phyloP scores from a whole-genome alignment of 2,797 vertebrate genomes.

The Falco novaeseelandiae region DNA sequence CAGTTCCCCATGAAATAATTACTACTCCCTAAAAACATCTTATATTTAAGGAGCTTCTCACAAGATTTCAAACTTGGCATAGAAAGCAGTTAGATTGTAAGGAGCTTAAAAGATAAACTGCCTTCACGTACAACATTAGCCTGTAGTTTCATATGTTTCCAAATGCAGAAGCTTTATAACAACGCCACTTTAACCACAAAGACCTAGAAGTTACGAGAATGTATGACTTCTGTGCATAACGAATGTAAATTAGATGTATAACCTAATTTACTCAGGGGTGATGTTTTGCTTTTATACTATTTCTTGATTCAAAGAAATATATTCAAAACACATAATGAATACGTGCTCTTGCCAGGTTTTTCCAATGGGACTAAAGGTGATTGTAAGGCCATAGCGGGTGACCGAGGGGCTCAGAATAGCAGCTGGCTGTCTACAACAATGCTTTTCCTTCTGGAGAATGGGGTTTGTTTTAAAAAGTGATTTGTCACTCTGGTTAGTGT shows the following conservation, averaged over 20 bases:
- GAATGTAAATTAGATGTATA: neutral
- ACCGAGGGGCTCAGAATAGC: neutral
- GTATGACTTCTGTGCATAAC: neutral
- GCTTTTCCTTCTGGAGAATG: neutral
- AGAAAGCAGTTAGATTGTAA: neutral
- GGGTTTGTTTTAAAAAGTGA: neutral
- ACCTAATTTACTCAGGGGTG: neutral
- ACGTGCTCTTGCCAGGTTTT: neutral
- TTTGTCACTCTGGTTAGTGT: neutral
- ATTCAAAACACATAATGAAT: neutral
- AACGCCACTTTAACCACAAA: neutral
- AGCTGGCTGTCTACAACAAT: neutral
- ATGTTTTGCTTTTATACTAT: neutral
- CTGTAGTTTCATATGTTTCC: neutral
- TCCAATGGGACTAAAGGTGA: neutral
- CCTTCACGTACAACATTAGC: neutral
- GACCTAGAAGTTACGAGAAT: neutral
- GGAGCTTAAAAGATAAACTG: slow-evolving; percentile 20
- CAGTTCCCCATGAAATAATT: neutral
- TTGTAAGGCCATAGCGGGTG: neutral
- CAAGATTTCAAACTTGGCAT: neutral
- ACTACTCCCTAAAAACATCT: neutral
- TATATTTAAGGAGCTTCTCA: neutral
- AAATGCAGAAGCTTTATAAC: neutral
- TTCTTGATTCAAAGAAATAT: neutral